phyloP scores from a whole-genome alignment of 2,113 vertebrate species.

The Numida meleagris region DNA sequence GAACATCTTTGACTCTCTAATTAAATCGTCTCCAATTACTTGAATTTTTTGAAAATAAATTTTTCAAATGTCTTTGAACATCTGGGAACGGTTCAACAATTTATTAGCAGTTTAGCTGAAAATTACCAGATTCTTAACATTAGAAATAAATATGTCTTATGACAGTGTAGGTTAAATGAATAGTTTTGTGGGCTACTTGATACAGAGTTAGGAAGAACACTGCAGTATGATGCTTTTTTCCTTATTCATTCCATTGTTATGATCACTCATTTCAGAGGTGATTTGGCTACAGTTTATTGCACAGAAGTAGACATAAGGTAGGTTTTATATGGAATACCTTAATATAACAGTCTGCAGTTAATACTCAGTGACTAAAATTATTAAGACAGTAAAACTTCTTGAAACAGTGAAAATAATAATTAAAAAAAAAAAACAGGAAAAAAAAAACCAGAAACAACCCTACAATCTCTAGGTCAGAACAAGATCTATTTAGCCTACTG shows the following conservation, averaged over 20 bases:
- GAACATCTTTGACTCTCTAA: slow-evolving; percentile 31
- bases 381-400: background rate
- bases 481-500: background rate
- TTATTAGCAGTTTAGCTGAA: slow-evolving; percentile 2
- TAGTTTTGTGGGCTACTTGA: background rate
- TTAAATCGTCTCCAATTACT: slow-evolving; percentile 40
- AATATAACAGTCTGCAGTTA: background rate
- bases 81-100: background rate
- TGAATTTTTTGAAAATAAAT: slow-evolving; percentile 26
- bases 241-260: background rate
- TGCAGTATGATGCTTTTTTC: background rate
- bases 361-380: background rate
- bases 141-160: background rate
- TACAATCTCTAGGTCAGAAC: background rate
- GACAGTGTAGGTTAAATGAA: background rate
- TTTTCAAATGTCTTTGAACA: slow-evolving; percentile 1
- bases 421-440: accelerated
- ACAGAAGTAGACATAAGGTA: background rate
- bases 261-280: background rate
- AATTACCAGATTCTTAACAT: background rate
- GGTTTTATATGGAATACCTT: background rate
- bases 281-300: background rate
- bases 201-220: background rate
- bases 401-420: background rate
- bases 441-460: background rate